phyloP scores from a whole-genome alignment of 2,888 invertebrate genomes.

The Slavum lentiscoides region DNA sequence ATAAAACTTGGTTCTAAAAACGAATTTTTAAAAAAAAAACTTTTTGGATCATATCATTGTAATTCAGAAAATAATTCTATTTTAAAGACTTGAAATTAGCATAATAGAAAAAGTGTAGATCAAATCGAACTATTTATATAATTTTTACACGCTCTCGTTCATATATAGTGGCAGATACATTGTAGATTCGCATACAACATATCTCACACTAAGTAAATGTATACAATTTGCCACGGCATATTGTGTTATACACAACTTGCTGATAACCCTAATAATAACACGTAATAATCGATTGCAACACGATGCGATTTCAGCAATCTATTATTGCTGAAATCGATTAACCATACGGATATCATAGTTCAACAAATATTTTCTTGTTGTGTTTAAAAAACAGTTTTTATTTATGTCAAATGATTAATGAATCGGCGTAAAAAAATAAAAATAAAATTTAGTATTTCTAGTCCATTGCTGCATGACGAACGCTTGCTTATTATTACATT shows the following conservation, averaged over 20 bases:
- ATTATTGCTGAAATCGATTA: slow-evolving; percentile 5
- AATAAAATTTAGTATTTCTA: slow-evolving; percentile 7
- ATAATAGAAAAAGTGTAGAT: background rate
- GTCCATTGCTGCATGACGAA: background rate
- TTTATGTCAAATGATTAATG: slow-evolving; percentile 1
- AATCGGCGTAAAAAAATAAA: slow-evolving; percentile 11
- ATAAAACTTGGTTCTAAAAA: too few relatives aligned
- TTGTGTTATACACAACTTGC: slow-evolving; percentile 9
- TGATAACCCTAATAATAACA: background rate
- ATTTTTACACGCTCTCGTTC: slow-evolving; percentile 25
- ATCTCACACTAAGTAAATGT: background rate
- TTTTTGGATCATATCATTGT: too few relatives aligned
- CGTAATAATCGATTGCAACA: background rate
- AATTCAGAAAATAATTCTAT: background rate
- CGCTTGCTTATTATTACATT: too few relatives aligned
- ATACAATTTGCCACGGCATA: slow-evolving; percentile 18
- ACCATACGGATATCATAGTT: background rate
- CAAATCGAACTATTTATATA: background rate
- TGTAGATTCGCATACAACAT: background rate
- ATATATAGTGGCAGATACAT: too few relatives aligned
- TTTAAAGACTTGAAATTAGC: background rate
- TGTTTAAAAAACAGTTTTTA: slow-evolving; percentile 5
- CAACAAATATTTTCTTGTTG: background rate
- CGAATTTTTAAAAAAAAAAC: too few relatives aligned
- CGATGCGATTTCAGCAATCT: slow-evolving; percentile 10